A percentile compares a stretch with the other conserved stretches of the same genome.
These are phyloP conservation scores for Nomada flava DNA, from an alignment of 2,888 invertebrate species.

Conservation along the genomic window DNA sequence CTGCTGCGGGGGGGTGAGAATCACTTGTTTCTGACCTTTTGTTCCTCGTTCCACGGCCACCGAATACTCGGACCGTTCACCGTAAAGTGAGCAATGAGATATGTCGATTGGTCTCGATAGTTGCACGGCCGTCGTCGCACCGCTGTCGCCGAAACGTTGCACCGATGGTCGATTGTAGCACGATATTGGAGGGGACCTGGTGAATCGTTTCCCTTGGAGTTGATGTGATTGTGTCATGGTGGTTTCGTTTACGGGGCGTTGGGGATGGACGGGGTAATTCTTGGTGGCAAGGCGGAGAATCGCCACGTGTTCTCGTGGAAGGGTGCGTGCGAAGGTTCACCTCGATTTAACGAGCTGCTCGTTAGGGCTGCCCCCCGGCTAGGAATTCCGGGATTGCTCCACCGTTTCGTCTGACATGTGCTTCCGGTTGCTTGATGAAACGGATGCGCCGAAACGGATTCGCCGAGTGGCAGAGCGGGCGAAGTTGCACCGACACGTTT, in stretches of 20 bases:
- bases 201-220: not conserved
- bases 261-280: not conserved
- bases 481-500: not conserved
- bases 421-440: not conserved
- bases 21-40: slow-evolving; percentile 12
- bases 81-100: no score
- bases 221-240: slow-evolving; percentile 4
- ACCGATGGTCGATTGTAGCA: not conserved
- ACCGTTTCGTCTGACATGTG: not conserved
- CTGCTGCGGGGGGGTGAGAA: slow-evolving; percentile 67
- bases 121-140: no score
- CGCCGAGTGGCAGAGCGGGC: slow-evolving; percentile 18
- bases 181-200: not conserved
- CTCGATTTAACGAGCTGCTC: slow-evolving; percentile 36
- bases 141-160: not conserved
- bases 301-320: slow-evolving; percentile 37
- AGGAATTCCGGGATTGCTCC: slow-evolving; percentile 19
- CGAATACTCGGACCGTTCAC: not conserved
- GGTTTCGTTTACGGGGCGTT: not conserved
- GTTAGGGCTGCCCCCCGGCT: slow-evolving; percentile 16
- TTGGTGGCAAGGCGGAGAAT: slow-evolving; percentile 12
- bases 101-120: no score
- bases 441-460: slow-evolving; percentile 7
- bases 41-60: not conserved
- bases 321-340: not conserved